Conservation (phyloP, 2,888 invertebrate genomes). For the Pyrocoelia pectoralis region DNA sequence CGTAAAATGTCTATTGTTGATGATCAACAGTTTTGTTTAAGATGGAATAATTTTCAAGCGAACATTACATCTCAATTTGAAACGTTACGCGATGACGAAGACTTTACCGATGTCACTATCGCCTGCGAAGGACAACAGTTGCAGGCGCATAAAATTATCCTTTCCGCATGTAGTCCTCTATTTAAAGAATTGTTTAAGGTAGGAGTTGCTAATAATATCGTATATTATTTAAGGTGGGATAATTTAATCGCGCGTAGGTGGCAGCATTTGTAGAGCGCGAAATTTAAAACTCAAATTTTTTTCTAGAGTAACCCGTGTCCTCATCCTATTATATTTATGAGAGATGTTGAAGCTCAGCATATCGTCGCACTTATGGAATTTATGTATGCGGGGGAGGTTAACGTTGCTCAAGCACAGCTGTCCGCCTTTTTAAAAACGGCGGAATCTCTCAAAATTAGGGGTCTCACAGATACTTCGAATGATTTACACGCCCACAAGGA, state of each 20-base stretch:
- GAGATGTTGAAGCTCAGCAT: conserved; percentile 82
- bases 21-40: conserved; percentile 88
- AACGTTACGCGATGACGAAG: conserved; percentile 83
- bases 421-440: conserved; percentile 80
- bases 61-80: conserved; percentile 89
- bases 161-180: conserved; percentile 88
- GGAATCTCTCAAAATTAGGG: conserved; percentile 80
- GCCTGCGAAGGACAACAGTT: conserved; percentile 85
- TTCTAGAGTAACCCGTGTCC: conserved; percentile 86
- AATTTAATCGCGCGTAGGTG: conserved; percentile 60
- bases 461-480: conserved; percentile 73
- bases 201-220: conserved; percentile 59
- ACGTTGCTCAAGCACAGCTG: conserved; percentile 80
- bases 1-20: conserved; percentile 61
- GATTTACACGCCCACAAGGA: conserved; percentile 58
- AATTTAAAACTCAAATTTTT: conserved; percentile 56
- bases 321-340: conserved; percentile 86
- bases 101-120: conserved; percentile 88
- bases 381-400: conserved; percentile 88
- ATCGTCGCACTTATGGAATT: conserved; percentile 81
- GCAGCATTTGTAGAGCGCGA: conserved; percentile 43
- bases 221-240: conserved; percentile 60
- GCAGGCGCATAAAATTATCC: conserved; percentile 85
- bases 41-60: conserved; percentile 90
- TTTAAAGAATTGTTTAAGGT: conserved; percentile 88